Evolutionary conservation across 2,797 vertebrate genomes (phyloP).

Genomic region (Sorex maritimensis): DNA sequence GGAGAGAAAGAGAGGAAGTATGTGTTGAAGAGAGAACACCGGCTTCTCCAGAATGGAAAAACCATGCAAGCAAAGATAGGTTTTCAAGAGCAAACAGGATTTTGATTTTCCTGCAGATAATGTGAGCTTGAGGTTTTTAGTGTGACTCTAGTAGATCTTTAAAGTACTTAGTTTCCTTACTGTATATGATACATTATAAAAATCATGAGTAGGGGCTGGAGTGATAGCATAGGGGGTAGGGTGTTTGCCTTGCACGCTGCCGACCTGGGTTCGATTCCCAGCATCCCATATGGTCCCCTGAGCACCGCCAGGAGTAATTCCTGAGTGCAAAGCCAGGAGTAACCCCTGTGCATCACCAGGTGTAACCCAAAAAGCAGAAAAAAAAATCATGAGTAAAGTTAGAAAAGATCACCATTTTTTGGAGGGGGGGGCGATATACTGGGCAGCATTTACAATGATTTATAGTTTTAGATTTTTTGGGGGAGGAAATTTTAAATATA

Average conservation of each 20-base stretch:
- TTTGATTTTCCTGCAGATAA: conserved; percentile 58
- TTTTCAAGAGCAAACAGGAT: too few relatives aligned
- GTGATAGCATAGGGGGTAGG: too few relatives aligned
- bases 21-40: too few relatives aligned
- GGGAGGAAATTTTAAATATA: conserved; percentile 82
- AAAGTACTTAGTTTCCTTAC: conserved; percentile 70
- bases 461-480: conserved; percentile 71
- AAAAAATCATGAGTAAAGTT: conserved; percentile 63
- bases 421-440: conserved; percentile 4
- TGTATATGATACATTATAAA: conserved; percentile 63
- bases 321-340: too few relatives aligned
- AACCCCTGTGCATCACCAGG: too few relatives aligned
- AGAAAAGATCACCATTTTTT: conserved; percentile 79
- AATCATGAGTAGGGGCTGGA: not conserved
- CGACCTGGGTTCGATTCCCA: too few relatives aligned
- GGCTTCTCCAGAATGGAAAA: too few relatives aligned
- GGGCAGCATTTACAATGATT: conserved; percentile 76
- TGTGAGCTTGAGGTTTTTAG: conserved; percentile 75
- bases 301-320: too few relatives aligned
- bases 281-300: too few relatives aligned
- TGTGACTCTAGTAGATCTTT: conserved; percentile 67
- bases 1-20: too few relatives aligned
- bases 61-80: too few relatives aligned
- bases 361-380: not conserved
- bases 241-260: too few relatives aligned